Percentiles rank a stretch among this genome's conserved stretches.
phyloP scores from a whole-genome alignment of 2,113 vertebrate genomes.

The Vulpes vulpes region DNA sequence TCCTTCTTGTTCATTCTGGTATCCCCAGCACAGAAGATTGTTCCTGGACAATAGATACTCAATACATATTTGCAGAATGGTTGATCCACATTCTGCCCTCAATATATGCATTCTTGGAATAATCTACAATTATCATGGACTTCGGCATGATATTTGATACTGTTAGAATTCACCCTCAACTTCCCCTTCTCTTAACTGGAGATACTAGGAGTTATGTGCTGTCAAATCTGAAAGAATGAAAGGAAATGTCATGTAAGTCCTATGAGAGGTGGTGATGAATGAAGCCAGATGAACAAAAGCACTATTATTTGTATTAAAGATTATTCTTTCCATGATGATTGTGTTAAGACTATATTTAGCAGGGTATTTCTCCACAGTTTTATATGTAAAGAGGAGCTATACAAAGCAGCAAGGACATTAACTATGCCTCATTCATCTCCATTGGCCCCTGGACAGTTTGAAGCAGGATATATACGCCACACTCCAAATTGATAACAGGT shows the following conservation, averaged over 20 bases:
- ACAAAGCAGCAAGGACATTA: not conserved
- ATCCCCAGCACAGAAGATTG: not conserved
- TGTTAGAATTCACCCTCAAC: not conserved
- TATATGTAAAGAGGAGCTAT: not conserved
- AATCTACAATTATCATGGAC: not conserved
- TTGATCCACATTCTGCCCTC: not conserved
- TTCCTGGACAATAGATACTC: not conserved
- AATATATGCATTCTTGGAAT: not conserved
- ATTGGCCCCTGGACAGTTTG: conserved; percentile 29
- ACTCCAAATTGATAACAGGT: conserved; percentile 55
- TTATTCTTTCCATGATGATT: not conserved
- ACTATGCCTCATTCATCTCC: conserved; percentile 30
- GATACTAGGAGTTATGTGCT: not conserved
- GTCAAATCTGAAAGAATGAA: not conserved
- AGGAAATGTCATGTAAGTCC: not conserved
- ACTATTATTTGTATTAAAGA: not conserved
- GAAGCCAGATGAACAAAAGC: not conserved
- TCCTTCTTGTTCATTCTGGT: not conserved
- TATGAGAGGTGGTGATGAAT: not conserved
- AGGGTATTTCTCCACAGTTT: not conserved
- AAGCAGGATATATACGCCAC: conserved; percentile 45
- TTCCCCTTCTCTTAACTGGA: not conserved
- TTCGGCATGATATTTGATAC: not conserved
- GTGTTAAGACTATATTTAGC: not conserved
- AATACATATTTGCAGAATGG: not conserved